Conservation (phyloP, 2,888 invertebrate genomes). For the Drosophila tanythrix region DNA sequence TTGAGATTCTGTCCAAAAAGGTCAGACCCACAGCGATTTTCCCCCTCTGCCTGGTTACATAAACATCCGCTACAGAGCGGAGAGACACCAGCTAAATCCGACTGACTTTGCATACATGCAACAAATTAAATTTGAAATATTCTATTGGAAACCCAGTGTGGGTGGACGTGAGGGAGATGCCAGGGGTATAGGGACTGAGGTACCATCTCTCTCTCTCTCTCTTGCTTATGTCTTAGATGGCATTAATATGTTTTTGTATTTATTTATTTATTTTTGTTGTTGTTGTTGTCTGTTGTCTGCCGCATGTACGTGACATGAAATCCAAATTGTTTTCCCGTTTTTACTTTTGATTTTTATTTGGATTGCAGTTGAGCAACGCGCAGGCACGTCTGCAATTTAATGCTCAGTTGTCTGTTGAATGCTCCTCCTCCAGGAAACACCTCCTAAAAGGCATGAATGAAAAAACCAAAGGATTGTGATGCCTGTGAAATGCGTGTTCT, state of each 20-base stretch:
- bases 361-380: conserved; percentile 46
- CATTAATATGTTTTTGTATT: conserved; percentile 31
- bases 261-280: conserved; percentile 9
- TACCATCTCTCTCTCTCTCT: conserved; percentile 9
- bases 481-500: conserved; percentile 24
- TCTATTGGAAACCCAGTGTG: not conserved
- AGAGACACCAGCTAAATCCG: conserved; percentile 13
- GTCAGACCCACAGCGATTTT: conserved; percentile 18
- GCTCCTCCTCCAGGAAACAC: conserved; percentile 3
- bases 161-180: not conserved
- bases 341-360: conserved; percentile 57
- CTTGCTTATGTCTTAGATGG: conserved; percentile 9
- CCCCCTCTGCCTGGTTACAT: conserved; percentile 28
- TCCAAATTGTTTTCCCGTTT: conserved; percentile 47
- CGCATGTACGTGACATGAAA: conserved; percentile 67
- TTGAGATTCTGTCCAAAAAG: conserved; percentile 35
- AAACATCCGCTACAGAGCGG: conserved; percentile 36
- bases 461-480: conserved; percentile 20
- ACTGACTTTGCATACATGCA: conserved; percentile 47
- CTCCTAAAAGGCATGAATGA: not conserved
- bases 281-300: conserved; percentile 31
- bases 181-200: not conserved
- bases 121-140: conserved; percentile 58
- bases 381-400: conserved; percentile 63
- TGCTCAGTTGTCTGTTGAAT: conserved; percentile 29